Conservation (phyloP, 2,113 vertebrate genomes). For the Riparia riparia region DNA sequence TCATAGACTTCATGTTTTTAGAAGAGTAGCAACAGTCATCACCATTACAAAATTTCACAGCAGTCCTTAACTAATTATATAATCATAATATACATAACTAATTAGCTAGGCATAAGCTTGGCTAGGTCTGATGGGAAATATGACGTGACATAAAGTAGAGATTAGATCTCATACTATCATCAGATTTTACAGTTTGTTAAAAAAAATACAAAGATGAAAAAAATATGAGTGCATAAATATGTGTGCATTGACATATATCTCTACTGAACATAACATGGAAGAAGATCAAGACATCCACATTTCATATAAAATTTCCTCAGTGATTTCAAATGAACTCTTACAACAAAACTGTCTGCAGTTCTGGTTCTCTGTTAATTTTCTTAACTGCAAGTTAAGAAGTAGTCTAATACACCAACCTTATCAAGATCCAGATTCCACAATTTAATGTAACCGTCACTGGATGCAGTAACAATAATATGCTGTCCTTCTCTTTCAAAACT, state of each 20-base stretch:
- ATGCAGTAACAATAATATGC: constrained; percentile 88
- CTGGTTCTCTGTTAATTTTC: neutral
- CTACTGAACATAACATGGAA: neutral
- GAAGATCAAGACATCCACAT: neutral
- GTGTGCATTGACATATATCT: neutral
- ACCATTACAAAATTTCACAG: neutral
- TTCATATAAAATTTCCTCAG: neutral
- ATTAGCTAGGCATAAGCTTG: neutral
- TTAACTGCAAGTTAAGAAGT: neutral
- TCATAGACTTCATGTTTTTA: neutral
- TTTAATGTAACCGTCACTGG: constrained; percentile 95
- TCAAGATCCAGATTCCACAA: constrained; percentile 87
- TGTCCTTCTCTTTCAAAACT: constrained; percentile 82
- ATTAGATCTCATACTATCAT: neutral
- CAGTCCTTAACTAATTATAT: neutral
- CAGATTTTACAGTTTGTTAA: neutral
- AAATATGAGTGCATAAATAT: neutral
- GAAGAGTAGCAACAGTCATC: neutral
- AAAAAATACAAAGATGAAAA: neutral
- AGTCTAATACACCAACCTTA: constrained; percentile 76
- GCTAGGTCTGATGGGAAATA: neutral
- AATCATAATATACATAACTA: neutral
- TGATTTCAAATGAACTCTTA: neutral
- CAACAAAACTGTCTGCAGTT: neutral
- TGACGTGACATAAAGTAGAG: neutral